Conservation (phyloP, 2,113 vertebrate species). For the Ceyx cyanopectus region DNA sequence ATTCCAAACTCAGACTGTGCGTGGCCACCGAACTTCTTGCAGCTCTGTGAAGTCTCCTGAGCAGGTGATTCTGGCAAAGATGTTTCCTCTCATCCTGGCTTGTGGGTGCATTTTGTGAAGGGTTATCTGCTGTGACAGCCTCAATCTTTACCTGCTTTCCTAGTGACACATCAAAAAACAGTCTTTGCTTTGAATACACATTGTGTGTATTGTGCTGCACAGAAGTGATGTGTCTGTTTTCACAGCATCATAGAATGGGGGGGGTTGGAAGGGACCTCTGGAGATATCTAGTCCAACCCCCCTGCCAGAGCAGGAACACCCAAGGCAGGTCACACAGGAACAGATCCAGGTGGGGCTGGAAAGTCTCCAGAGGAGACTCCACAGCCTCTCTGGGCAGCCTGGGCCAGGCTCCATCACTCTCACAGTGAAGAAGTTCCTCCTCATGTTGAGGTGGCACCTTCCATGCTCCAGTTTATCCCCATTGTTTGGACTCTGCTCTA, state of each 20-base stretch:
- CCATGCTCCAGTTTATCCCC: too few species aligned
- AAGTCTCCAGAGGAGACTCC: too few species aligned
- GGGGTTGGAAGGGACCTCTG: too few species aligned
- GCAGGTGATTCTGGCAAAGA: background rate
- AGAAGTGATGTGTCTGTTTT: background rate
- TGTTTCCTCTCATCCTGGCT: background rate
- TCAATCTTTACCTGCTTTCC: background rate
- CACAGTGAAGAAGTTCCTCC: too few species aligned
- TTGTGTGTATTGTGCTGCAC: background rate
- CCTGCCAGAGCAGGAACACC: too few species aligned
- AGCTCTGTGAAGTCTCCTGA: background rate
- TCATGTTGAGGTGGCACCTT: too few species aligned
- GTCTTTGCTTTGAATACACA: background rate
- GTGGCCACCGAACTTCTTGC: background rate
- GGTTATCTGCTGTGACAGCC: background rate
- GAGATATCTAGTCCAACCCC: too few species aligned
- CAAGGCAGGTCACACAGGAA: too few species aligned
- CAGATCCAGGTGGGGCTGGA: too few species aligned
- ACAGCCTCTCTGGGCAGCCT: too few species aligned
- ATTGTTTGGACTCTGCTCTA: background rate
- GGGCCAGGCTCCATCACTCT: too few species aligned
- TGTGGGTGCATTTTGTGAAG: background rate
- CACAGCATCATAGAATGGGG: too few species aligned
- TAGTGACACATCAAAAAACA: background rate
- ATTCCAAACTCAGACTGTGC: background rate